Conservation (phyloP, 2,797 vertebrate genomes). For the Rhinogobio ventralis region DNA sequence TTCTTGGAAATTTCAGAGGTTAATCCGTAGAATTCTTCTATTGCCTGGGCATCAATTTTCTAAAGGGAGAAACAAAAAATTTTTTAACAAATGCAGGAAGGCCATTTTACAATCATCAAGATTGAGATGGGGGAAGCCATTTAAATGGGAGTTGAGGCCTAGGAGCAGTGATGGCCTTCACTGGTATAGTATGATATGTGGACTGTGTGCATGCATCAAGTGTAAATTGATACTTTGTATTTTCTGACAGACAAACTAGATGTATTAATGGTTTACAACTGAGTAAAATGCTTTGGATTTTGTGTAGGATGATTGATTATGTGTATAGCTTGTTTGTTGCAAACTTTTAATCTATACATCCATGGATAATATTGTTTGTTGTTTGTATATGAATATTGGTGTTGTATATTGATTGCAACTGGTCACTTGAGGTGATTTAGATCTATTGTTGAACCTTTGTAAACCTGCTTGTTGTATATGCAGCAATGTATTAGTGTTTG, state of each 20-base stretch:
- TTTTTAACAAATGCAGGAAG: neutral
- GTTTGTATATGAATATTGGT: no score
- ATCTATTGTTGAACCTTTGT: neutral
- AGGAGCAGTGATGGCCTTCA: neutral
- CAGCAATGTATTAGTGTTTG: neutral
- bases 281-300: neutral
- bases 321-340: neutral
- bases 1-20: slow-evolving; percentile 94
- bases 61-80: slow-evolving; percentile 59
- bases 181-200: neutral
- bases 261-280: neutral
- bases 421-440: neutral
- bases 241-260: neutral
- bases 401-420: no score
- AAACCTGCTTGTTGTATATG: neutral
- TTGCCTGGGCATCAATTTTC: slow-evolving; percentile 95
- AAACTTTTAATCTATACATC: neutral
- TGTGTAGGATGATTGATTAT: neutral
- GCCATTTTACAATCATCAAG: neutral
- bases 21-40: slow-evolving; percentile 93
- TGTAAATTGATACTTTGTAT: neutral
- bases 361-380: neutral
- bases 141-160: neutral
- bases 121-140: neutral
- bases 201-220: neutral